Evolutionary conservation across 1,140 invertebrate species (phyloP).

Genomic region (Drosophila repleta): DNA sequence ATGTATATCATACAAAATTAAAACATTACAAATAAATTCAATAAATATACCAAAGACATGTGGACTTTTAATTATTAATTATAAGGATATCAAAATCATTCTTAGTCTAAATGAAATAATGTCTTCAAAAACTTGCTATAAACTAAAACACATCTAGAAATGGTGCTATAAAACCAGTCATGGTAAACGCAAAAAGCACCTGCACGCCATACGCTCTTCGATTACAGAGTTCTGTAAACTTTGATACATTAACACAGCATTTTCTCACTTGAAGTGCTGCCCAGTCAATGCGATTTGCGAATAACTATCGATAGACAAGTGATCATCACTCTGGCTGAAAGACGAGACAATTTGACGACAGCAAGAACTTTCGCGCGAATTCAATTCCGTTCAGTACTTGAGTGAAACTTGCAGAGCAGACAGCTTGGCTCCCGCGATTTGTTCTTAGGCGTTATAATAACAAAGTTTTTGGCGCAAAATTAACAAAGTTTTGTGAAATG

Average conservation of each 20-base stretch:
- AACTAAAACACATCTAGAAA: no score
- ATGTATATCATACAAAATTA: constrained; percentile 61
- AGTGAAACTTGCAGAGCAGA: constrained; percentile 11
- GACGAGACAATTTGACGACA: constrained; percentile 30
- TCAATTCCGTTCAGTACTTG: constrained; percentile 7
- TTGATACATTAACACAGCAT: not conserved
- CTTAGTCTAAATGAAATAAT: no score
- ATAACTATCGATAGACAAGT: constrained; percentile 4
- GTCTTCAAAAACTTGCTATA: no score
- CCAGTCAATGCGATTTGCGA: not conserved
- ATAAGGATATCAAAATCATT: not conserved
- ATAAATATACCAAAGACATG: constrained; percentile 72
- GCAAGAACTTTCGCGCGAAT: constrained; percentile 20
- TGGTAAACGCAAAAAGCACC: not conserved
- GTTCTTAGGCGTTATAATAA: not conserved
- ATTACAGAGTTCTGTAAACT: not conserved
- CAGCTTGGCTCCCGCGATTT: constrained; percentile 10
- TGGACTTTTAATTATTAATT: no score
- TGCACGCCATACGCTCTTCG: not conserved
- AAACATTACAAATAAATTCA: constrained; percentile 70
- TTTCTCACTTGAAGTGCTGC: not conserved
- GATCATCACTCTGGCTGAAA: not conserved
- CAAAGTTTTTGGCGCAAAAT: constrained; percentile 18
- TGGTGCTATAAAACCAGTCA: not conserved
- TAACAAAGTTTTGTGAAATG: constrained; percentile 1